Base-by-base conservation (phyloP, 2,113 vertebrate species). In the Acinonyx jubatus region DNA sequence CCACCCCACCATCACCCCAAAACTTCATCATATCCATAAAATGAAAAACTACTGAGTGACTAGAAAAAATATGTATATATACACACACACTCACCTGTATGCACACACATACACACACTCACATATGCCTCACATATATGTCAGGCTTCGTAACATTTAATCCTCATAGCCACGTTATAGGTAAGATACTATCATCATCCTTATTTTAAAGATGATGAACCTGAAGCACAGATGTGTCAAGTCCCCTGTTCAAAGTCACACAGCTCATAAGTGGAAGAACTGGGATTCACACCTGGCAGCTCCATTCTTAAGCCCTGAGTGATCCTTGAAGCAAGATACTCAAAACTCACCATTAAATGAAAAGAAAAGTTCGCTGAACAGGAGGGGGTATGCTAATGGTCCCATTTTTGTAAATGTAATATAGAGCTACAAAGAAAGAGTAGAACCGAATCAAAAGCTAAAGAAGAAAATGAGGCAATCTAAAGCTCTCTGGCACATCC, bases 381-480 rank as follows among this genome's bases (percentile, higher is more conserved):
- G 48, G 25, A 78, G 48, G 25, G 8, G 13, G 9, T 41, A 45
- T 50, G 50, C 13, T 73, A 61, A 33, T 52, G 38, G 27, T 68
- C 21, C 41, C 18, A 4, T 55, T 86, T 69, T 52, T 82, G 5
- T 31, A 71, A 76, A 81, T 50, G 41, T 57, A 76, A 91, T 27
- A 48, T 5, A 36, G 12, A 61, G 8, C 21, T 36, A 84, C 36
- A 81, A 80, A 89, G n/a, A 52, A 68, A 96, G 8, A 95, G 41
- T 41, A 87, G 78, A 84, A 76, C 87, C 92, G 83, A 96, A 57
- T 79, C 68, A 95, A 84, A 90, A 73, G 76, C 85, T 85, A 94
- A 69, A 48, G 76, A 82, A 95, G 84, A 95, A 96, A 92, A 92
- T 61, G 74, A 94, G 69, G 68, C 55, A 11, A 80, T 55, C 63